A percentile compares a stretch with the other conserved stretches of the same genome.
Evolutionary conservation across 2,113 vertebrate species (phyloP).

Genomic region (Pseudolaguvia tuberculata): DNA sequence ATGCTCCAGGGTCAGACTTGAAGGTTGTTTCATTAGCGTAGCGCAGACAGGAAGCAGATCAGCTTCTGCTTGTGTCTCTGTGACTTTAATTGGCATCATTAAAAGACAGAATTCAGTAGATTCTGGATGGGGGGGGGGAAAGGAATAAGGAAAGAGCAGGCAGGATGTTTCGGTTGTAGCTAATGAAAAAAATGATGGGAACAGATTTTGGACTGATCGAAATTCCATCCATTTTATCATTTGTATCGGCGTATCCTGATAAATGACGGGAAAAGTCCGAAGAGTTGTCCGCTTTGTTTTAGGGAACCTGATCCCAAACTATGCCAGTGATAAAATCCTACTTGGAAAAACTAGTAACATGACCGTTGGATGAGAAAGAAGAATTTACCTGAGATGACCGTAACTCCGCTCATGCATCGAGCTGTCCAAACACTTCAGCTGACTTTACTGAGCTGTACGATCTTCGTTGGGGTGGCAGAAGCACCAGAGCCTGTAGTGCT

Average conservation of each 20-base stretch:
- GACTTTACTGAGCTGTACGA: neutral
- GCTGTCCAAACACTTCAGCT: slow-evolving; percentile 30
- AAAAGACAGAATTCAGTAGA: neutral
- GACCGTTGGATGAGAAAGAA: too few relatives aligned
- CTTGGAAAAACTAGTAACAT: neutral
- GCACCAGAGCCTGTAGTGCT: slow-evolving; percentile 12
- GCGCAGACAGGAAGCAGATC: slow-evolving; percentile 12
- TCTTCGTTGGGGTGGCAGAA: slow-evolving; percentile 3
- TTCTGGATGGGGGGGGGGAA: neutral
- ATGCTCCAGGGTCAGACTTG: neutral
- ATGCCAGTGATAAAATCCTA: too few relatives aligned
- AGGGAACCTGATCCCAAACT: neutral
- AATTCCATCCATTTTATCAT: neutral
- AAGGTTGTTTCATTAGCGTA: slow-evolving; percentile 8
- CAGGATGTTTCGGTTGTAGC: neutral
- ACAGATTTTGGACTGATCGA: neutral
- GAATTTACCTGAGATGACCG: slow-evolving; percentile 58
- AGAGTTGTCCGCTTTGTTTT: neutral
- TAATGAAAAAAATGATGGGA: too few relatives aligned
- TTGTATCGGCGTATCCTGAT: neutral
- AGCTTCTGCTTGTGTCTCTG: neutral
- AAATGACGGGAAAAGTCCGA: too few relatives aligned
- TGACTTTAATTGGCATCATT: slow-evolving; percentile 9
- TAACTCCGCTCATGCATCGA: slow-evolving; percentile 30
- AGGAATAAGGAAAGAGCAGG: neutral